Conservation (phyloP, 2,797 vertebrate species). For the Mormyrops boulengeri region DNA sequence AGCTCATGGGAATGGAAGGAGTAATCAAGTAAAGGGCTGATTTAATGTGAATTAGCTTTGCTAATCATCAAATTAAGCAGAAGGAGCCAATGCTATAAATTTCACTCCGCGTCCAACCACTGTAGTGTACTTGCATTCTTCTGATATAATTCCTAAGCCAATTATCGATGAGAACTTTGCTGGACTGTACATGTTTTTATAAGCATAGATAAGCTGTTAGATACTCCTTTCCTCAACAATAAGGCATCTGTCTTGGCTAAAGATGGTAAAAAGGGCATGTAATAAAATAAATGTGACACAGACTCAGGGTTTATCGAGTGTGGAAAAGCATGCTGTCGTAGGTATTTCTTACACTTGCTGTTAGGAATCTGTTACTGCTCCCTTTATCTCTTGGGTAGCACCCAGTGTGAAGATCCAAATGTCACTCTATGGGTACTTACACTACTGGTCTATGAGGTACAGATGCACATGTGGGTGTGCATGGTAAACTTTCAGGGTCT, state of each 20-base stretch:
- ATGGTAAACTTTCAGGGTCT: background rate
- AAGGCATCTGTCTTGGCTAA: background rate
- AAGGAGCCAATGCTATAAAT: background rate
- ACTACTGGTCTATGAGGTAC: background rate
- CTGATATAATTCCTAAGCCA: background rate
- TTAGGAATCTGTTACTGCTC: background rate
- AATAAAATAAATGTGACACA: background rate
- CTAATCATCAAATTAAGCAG: background rate
- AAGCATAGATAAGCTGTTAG: background rate
- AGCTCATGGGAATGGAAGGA: background rate
- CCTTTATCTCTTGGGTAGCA: background rate
- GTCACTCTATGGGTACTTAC: background rate
- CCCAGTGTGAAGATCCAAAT: background rate
- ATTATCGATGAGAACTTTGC: background rate
- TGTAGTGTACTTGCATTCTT: background rate
- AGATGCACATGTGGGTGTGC: background rate
- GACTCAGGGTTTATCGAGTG: background rate
- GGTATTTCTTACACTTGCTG: background rate
- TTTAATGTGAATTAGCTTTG: background rate
- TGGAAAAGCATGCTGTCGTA: background rate
- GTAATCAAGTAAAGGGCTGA: background rate
- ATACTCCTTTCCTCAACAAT: background rate
- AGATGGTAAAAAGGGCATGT: background rate
- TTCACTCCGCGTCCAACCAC: background rate
- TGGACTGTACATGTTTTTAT: background rate